Conservation (phyloP, 2,888 invertebrate genomes). For the Venustoraphidia nigricollis region DNA sequence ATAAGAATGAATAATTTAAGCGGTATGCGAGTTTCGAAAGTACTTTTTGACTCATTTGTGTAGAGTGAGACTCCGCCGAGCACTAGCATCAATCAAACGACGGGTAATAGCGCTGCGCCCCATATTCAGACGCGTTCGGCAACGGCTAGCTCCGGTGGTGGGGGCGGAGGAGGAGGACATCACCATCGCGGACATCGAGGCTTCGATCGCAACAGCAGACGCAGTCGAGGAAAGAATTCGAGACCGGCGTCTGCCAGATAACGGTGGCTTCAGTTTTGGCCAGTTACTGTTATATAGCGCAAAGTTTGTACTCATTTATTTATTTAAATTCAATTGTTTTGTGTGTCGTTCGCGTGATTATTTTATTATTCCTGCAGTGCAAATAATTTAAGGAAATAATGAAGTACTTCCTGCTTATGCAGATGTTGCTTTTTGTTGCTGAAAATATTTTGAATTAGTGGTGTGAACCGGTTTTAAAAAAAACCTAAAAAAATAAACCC, state of each 20-base stretch:
- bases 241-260: conserved; percentile 7
- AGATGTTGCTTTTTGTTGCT: no score
- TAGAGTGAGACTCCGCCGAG: conserved; percentile 6
- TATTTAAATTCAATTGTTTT: background rate
- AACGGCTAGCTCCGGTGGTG: no score
- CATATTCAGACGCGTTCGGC: background rate
- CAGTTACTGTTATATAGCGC: conserved; percentile 2
- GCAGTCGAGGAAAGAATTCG: conserved; percentile 4
- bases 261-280: conserved; percentile 6
- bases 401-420: no score
- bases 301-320: background rate
- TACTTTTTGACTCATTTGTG: background rate
- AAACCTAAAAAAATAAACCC: no score
- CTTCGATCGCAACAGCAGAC: conserved; percentile 5
- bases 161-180: background rate
- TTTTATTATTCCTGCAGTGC: background rate
- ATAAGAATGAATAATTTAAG: background rate
- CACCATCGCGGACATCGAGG: conserved; percentile 3
- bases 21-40: background rate
- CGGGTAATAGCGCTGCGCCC: background rate
- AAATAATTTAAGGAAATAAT: background rate
- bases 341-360: background rate
- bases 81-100: conserved; percentile 2
- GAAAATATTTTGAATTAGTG: no score
- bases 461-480: no score